Conservation (phyloP, 1,140 invertebrate species). For the Tetramorium simillimum region DNA sequence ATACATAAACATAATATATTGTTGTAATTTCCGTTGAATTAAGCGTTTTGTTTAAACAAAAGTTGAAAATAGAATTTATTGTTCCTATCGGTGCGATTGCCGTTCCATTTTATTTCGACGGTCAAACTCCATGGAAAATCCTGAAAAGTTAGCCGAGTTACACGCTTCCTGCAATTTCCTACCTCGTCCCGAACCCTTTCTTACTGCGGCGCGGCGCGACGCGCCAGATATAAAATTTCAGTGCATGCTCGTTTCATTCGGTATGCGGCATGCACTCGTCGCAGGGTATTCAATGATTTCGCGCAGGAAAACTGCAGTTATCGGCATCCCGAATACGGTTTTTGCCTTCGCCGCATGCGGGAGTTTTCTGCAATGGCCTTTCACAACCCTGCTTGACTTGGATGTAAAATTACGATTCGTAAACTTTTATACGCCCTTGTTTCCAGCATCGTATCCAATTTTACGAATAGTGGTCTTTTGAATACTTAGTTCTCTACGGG, state of each 20-base stretch:
- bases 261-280: conserved; percentile 23
- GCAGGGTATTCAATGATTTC: conserved; percentile 41
- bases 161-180: conserved; percentile 33
- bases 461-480: background rate
- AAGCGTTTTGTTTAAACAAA: conserved; percentile 12
- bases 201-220: background rate
- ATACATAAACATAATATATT: conserved; percentile 20
- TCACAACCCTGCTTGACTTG: background rate
- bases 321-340: conserved; percentile 15
- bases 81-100: background rate
- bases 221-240: conserved; percentile 45
- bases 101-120: conserved; percentile 38
- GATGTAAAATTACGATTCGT: conserved; percentile 2
- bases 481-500: background rate
- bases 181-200: conserved; percentile 1
- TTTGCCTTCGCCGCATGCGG: background rate
- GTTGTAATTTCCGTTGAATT: conserved; percentile 1
- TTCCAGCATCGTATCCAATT: background rate
- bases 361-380: background rate
- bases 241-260: conserved; percentile 42
- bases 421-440: background rate
- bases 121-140: conserved; percentile 38
- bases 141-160: conserved; percentile 50
- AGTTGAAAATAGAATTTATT: conserved; percentile 10
- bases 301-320: conserved; percentile 40